Conservation (phyloP, 2,113 vertebrate species). For the Lathamus discolor region DNA sequence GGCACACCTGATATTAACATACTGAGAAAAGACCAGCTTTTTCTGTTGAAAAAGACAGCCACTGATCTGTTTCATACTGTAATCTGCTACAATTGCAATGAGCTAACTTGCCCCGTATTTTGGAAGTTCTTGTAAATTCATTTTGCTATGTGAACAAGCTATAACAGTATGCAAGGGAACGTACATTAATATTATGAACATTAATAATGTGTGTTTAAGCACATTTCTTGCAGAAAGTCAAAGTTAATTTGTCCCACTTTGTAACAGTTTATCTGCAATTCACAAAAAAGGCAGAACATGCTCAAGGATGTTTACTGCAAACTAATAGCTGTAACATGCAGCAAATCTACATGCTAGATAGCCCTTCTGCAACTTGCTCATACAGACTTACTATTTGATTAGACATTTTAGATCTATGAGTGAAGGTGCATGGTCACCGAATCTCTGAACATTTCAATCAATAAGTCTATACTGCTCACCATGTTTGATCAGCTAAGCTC, state of each 20-base stretch:
- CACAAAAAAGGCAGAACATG: accelerated
- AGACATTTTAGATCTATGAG: background rate
- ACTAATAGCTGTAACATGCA: background rate
- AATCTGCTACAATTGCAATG: background rate
- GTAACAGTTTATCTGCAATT: background rate
- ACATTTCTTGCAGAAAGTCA: background rate
- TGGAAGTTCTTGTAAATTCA: background rate
- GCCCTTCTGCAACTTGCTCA: background rate
- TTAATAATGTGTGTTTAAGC: background rate
- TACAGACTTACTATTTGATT: accelerated
- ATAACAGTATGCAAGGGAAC: background rate
- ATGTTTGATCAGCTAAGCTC: background rate
- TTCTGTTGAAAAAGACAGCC: background rate
- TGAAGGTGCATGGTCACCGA: accelerated
- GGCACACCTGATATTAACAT: background rate
- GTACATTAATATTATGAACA: background rate
- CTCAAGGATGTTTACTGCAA: background rate
- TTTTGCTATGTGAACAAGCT: background rate
- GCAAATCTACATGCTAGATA: background rate
- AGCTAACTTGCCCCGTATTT: background rate
- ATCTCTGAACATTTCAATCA: background rate
- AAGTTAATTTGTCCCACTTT: background rate
- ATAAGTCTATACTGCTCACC: background rate
- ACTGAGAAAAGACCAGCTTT: background rate
- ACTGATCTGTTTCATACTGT: background rate